phyloP scores from a whole-genome alignment of 1,140 invertebrate species.

The Cryptotermes secundus region DNA sequence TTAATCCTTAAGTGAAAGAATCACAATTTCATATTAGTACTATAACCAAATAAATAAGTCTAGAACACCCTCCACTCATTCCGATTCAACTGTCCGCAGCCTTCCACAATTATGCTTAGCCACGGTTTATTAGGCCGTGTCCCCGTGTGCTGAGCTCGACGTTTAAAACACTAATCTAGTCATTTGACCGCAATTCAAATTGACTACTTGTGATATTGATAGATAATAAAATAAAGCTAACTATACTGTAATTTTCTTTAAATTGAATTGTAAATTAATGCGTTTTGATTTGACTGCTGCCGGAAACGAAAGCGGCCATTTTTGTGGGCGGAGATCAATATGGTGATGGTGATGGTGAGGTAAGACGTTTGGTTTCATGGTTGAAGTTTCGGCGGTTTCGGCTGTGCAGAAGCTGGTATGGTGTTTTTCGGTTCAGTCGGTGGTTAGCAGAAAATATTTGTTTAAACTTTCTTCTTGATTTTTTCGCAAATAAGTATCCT shows the following conservation, averaged over 20 bases:
- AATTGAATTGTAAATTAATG: neutral
- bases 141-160: too few relatives aligned
- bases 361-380: too few relatives aligned
- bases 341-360: too few relatives aligned
- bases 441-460: neutral
- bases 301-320: neutral
- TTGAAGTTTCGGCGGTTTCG: too few relatives aligned
- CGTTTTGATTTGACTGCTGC: neutral
- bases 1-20: neutral
- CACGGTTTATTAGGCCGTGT: too few relatives aligned
- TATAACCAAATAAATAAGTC: neutral
- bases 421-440: neutral
- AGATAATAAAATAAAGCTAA: neutral
- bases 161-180: too few relatives aligned
- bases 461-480: neutral
- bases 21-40: neutral
- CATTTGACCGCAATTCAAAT: neutral
- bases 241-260: neutral
- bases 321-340: constrained; percentile 2
- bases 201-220: too few relatives aligned
- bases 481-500: too few relatives aligned
- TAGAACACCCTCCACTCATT: neutral
- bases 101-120: too few relatives aligned
- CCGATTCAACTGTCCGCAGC: neutral
- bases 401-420: too few relatives aligned